Evolutionary conservation across 2,797 vertebrate species (phyloP).

Genomic region (Mormyrops boulengeri): DNA sequence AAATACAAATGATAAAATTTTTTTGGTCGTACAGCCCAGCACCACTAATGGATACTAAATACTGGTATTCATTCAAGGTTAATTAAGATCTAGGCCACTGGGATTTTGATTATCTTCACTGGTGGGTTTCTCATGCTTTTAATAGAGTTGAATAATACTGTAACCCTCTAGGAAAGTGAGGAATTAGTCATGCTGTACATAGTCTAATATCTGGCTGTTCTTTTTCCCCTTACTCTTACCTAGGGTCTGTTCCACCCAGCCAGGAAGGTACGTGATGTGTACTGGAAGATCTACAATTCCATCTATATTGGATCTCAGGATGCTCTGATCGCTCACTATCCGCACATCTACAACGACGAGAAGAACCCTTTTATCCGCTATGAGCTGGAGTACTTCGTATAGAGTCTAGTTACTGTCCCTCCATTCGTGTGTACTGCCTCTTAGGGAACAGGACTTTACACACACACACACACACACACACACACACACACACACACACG

Average conservation of each 20-base stretch:
- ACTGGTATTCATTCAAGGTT: not conserved
- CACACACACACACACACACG: not conserved
- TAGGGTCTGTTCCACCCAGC: constrained; percentile 97
- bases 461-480: not conserved
- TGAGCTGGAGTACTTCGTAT: constrained; percentile 94
- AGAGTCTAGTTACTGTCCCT: constrained; percentile 40
- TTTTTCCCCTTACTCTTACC: not conserved
- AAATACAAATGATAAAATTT: not conserved
- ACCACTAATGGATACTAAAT: not conserved
- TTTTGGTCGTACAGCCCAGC: not conserved
- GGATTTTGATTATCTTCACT: not conserved
- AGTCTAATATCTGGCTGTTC: not conserved
- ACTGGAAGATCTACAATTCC: constrained; percentile 99
- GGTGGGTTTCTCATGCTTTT: not conserved
- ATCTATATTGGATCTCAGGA: constrained; percentile 99
- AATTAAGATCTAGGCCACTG: not conserved
- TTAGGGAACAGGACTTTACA: constrained; percentile 32
- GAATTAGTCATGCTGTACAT: not conserved
- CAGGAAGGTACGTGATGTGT: constrained; percentile 94
- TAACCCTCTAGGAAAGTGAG: not conserved
- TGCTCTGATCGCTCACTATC: constrained; percentile 94
- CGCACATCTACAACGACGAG: constrained; percentile 95
- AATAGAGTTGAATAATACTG: not conserved
- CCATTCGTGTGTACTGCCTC: not conserved
- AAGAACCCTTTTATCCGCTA: constrained; percentile 94